Percentiles rank a stretch among this genome's conserved stretches.
Evolutionary conservation across 92 coral and sea anemone species (phyloP).

Genomic region (Chrysogorgia sp.): DNA sequence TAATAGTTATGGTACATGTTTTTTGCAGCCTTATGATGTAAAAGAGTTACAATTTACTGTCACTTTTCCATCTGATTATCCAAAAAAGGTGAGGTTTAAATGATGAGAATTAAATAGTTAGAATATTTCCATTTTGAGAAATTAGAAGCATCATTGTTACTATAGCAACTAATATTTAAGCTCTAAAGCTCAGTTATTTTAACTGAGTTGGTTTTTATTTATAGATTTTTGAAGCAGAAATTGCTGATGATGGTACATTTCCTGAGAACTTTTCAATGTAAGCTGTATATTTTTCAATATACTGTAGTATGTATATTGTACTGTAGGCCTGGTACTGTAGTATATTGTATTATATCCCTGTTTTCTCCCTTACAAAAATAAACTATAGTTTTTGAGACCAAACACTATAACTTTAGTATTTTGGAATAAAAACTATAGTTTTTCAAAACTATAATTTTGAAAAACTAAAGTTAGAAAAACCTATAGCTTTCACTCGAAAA

Average conservation of each 20-base stretch:
- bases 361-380: too few species aligned
- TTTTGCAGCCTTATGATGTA: slow-evolving; percentile 79
- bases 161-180: not conserved
- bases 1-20: too few species aligned
- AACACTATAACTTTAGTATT: too few species aligned
- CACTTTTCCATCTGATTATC: slow-evolving; percentile 75
- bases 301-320: not conserved
- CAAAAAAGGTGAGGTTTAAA: slow-evolving; percentile 62
- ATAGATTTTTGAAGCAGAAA: slow-evolving; percentile 39
- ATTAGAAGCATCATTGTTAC: too few species aligned
- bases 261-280: slow-evolving; percentile 35
- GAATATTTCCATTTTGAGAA: too few species aligned
- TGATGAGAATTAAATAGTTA: not conserved
- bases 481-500: too few species aligned
- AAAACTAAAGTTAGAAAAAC: too few species aligned
- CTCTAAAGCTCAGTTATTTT: not conserved
- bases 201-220: not conserved
- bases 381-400: too few species aligned
- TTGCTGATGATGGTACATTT: slow-evolving; percentile 29
- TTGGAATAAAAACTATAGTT: too few species aligned
- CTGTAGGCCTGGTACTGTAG: too few species aligned
- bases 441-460: too few species aligned
- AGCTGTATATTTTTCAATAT: not conserved
- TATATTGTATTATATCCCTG: too few species aligned
- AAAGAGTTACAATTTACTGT: slow-evolving; percentile 60